Evolutionary conservation across 2,888 invertebrate species (phyloP).

Genomic region (Microplitis deprimator): DNA sequence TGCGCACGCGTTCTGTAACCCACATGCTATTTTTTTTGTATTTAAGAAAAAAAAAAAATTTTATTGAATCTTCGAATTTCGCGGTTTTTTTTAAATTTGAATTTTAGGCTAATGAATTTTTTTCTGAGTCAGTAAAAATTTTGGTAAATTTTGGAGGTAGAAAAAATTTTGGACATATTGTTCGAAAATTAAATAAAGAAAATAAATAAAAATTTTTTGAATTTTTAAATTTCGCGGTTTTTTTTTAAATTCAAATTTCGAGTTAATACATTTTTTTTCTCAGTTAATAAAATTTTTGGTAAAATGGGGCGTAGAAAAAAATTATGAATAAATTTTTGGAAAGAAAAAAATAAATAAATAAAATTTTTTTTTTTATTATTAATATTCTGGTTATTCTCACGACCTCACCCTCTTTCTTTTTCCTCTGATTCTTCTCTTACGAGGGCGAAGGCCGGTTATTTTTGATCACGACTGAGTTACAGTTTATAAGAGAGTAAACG

Average conservation of each 20-base stretch:
- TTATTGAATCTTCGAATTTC: no score
- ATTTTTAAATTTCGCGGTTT: no score
- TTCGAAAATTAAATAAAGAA: not conserved
- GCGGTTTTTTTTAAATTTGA: no score
- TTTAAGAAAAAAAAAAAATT: not conserved
- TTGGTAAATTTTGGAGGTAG: no score
- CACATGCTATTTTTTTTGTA: not conserved
- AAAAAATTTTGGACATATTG: no score
- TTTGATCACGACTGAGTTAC: constrained; percentile 47
- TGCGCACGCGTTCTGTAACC: not conserved
- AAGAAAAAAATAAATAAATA: not conserved
- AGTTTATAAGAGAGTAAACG: constrained; percentile 51
- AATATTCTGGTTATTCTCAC: constrained; percentile 37
- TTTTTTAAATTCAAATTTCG: no score
- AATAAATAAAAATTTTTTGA: constrained; percentile 4
- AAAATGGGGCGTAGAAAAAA: no score
- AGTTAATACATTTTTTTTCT: no score
- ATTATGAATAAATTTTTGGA: not conserved
- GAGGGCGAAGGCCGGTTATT: constrained; percentile 60
- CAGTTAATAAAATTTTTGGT: not conserved
- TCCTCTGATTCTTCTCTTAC: constrained; percentile 45
- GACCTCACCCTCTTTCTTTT: constrained; percentile 38
- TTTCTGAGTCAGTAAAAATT: no score
- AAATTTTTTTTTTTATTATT: constrained; percentile 15
- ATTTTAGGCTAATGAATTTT: no score